A percentile compares a stretch with the other conserved stretches of the same genome.
Conservation (phyloP, 92 coral and sea anemone genomes). For the Actinernus sp. region DNA sequence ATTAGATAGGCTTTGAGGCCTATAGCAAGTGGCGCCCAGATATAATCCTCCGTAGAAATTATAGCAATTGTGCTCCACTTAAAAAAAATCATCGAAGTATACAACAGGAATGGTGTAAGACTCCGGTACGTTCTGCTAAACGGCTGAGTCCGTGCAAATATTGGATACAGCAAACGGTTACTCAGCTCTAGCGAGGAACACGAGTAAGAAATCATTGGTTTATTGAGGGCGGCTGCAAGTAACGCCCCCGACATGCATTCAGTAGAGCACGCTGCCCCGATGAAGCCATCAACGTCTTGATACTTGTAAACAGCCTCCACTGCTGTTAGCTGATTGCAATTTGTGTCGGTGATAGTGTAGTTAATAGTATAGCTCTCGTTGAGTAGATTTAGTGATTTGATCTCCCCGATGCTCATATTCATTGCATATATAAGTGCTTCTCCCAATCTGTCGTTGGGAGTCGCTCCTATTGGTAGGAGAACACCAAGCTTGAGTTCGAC, state of each 20-base stretch:
- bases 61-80: slow-evolving; percentile 77
- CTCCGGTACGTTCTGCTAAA: slow-evolving; percentile 66
- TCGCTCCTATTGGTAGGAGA: slow-evolving; percentile 58
- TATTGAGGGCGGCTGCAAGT: slow-evolving; percentile 71
- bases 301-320: slow-evolving; percentile 40
- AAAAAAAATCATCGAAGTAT: slow-evolving; percentile 17
- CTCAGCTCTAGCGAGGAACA: slow-evolving; percentile 84
- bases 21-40: slow-evolving; percentile 80
- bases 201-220: slow-evolving; percentile 85
- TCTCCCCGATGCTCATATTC: slow-evolving; percentile 58
- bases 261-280: slow-evolving; percentile 85
- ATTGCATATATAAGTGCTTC: slow-evolving; percentile 55
- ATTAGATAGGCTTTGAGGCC: slow-evolving; percentile 26
- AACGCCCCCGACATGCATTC: slow-evolving; percentile 73
- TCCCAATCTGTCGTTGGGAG: slow-evolving; percentile 48
- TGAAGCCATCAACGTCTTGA: slow-evolving; percentile 57
- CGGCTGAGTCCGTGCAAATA: slow-evolving; percentile 89
- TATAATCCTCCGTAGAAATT: slow-evolving; percentile 58
- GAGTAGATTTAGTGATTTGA: slow-evolving; percentile 33
- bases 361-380: slow-evolving; percentile 55
- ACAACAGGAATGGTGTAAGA: slow-evolving; percentile 64
- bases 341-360: slow-evolving; percentile 54
- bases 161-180: slow-evolving; percentile 31
- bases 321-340: slow-evolving; percentile 61
- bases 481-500: slow-evolving; percentile 43